Conservation (phyloP, 2,113 vertebrate species). For the Thermophis baileyi region DNA sequence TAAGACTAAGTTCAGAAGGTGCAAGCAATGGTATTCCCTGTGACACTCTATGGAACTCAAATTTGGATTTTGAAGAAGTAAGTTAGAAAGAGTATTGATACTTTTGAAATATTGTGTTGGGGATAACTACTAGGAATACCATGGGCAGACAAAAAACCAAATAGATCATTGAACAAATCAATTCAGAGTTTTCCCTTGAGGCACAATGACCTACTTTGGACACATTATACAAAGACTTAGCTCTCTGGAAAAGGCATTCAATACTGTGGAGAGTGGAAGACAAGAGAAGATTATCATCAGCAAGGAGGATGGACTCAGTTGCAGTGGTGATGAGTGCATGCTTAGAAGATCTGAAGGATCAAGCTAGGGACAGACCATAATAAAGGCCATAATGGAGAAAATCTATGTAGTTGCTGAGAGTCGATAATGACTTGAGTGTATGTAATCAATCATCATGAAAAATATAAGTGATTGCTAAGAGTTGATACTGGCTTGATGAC, state of each 20-base stretch:
- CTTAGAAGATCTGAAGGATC: neutral
- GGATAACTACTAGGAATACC: neutral
- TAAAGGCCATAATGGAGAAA: neutral
- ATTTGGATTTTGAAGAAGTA: neutral
- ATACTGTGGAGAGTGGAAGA: neutral
- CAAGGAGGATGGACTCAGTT: neutral
- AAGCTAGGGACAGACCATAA: neutral
- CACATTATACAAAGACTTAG: neutral
- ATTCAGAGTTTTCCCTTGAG: neutral
- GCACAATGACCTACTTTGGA: neutral
- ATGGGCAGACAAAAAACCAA: neutral
- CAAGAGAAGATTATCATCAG: neutral
- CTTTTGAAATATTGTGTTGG: neutral
- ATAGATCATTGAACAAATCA: neutral
- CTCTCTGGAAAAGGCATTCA: neutral
- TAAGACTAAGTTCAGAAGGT: neutral
- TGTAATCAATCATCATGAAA: neutral
- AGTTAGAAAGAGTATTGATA: neutral
- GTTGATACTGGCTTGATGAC: neutral
- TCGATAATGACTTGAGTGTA: neutral
- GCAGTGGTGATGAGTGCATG: neutral
- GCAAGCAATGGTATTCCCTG: neutral
- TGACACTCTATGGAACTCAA: neutral
- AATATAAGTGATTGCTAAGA: neutral
- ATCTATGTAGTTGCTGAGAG: neutral